Percentiles rank a stretch among this genome's conserved stretches.
These are phyloP conservation scores for Gila orcuttii DNA, from an alignment of 2,113 vertebrate species.

Conservation along the genomic window DNA sequence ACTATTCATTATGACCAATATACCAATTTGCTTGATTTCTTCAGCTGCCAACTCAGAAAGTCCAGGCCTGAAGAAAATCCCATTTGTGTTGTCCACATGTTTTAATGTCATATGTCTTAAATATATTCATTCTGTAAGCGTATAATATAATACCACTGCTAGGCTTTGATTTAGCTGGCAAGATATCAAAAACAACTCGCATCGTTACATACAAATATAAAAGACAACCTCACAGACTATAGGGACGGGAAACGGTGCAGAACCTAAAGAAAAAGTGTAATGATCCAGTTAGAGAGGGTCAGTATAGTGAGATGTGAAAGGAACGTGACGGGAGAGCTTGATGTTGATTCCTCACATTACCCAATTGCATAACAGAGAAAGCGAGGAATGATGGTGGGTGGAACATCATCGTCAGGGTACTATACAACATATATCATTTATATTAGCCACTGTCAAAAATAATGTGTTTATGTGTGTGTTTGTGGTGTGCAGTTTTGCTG, in stretches of 20 bases:
- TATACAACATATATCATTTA: neutral
- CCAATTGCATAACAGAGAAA: neutral
- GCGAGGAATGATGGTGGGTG: neutral
- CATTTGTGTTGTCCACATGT: neutral
- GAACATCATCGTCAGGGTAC: neutral
- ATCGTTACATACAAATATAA: neutral
- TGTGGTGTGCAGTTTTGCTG: neutral
- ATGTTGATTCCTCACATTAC: neutral
- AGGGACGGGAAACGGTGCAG: neutral
- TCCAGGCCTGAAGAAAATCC: neutral
- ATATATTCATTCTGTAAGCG: neutral
- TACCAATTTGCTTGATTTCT: neutral
- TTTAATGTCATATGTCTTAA: neutral
- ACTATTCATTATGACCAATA: neutral
- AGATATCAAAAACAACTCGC: neutral
- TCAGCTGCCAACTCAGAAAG: neutral
- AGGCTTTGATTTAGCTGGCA: neutral
- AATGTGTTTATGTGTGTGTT: constrained; percentile 24
- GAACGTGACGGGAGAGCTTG: neutral
- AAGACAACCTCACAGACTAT: neutral
- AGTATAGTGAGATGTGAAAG: neutral
- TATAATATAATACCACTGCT: too few species aligned
- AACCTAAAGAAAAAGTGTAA: neutral
- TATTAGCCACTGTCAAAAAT: neutral
- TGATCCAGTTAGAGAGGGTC: neutral